Evolutionary conservation across 2,797 vertebrate genomes (phyloP).

Genomic region (Decapterus maruadsi): DNA sequence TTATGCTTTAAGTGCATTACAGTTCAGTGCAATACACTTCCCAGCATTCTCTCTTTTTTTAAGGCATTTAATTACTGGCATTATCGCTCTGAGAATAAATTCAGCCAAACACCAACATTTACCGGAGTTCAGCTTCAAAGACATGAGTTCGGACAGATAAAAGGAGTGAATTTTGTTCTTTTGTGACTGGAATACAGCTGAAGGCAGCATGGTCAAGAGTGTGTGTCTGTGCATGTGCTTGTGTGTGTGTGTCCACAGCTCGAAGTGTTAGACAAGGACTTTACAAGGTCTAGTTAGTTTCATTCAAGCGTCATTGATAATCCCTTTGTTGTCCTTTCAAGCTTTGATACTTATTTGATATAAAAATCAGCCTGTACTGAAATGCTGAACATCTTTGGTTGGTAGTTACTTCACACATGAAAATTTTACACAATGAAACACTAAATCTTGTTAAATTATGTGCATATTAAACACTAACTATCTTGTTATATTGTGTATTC

Average conservation of each 20-base stretch:
- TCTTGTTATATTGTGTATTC: too few relatives aligned
- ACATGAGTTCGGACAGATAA: conserved; percentile 36
- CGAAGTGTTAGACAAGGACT: conserved; percentile 18
- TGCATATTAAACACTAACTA: too few relatives aligned
- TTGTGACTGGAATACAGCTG: conserved; percentile 42
- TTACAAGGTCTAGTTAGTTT: conserved; percentile 27
- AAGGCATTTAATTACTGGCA: conserved; percentile 11
- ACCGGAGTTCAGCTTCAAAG: conserved; percentile 23
- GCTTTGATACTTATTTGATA: neutral
- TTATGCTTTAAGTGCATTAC: conserved; percentile 16
- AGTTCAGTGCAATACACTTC: conserved; percentile 11
- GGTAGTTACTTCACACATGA: neutral
- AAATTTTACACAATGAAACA: neutral
- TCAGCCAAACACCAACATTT: conserved; percentile 6
- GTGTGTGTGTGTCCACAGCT: conserved; percentile 8
- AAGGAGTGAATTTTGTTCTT: conserved; percentile 25
- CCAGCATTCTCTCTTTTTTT: neutral
- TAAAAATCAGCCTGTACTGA: neutral
- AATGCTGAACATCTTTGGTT: too few relatives aligned
- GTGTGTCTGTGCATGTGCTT: neutral
- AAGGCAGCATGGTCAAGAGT: neutral
- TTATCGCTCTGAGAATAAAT: neutral
- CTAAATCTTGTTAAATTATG: neutral
- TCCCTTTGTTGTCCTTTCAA: neutral
- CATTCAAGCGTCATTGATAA: neutral